Evolutionary conservation across 2,888 invertebrate genomes (phyloP).

Genomic region (Laspeyria flexula): DNA sequence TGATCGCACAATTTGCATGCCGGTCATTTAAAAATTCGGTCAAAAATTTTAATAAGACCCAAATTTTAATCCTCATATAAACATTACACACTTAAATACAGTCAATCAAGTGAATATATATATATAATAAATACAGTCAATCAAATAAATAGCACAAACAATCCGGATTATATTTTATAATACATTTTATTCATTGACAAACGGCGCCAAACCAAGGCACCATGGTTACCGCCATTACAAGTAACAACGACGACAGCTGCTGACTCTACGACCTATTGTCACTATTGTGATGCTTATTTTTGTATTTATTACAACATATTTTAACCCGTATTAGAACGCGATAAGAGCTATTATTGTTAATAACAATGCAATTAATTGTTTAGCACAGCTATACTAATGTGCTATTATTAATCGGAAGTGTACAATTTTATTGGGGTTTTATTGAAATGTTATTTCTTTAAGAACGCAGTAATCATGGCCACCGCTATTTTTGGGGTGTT

Average conservation of each 20-base stretch:
- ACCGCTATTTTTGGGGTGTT: constrained; percentile 40
- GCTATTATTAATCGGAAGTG: constrained; percentile 65
- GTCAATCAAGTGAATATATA: too few relatives aligned
- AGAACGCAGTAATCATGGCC: constrained; percentile 27
- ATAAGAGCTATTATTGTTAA: constrained; percentile 32
- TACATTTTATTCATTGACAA: constrained; percentile 18
- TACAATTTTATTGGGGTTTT: constrained; percentile 60
- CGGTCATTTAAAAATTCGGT: too few relatives aligned
- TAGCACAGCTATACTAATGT: constrained; percentile 37
- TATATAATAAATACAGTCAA: too few relatives aligned
- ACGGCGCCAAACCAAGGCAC: constrained; percentile 44
- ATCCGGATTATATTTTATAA: too few relatives aligned
- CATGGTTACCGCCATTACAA: constrained; percentile 42
- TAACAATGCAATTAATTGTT: constrained; percentile 33
- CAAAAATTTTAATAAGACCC: too few relatives aligned
- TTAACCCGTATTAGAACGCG: constrained; percentile 27
- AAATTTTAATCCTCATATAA: too few relatives aligned
- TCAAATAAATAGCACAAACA: too few relatives aligned
- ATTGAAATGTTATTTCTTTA: constrained; percentile 45
- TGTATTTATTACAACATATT: constrained; percentile 38
- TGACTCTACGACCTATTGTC: constrained; percentile 58
- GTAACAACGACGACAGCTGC: constrained; percentile 57
- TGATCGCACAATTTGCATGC: too few relatives aligned
- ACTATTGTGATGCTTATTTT: constrained; percentile 45
- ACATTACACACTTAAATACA: too few relatives aligned